Evolutionary conservation across 23 tunicate species (phyloP).

Genomic region (Clavelina lepadiformis): DNA sequence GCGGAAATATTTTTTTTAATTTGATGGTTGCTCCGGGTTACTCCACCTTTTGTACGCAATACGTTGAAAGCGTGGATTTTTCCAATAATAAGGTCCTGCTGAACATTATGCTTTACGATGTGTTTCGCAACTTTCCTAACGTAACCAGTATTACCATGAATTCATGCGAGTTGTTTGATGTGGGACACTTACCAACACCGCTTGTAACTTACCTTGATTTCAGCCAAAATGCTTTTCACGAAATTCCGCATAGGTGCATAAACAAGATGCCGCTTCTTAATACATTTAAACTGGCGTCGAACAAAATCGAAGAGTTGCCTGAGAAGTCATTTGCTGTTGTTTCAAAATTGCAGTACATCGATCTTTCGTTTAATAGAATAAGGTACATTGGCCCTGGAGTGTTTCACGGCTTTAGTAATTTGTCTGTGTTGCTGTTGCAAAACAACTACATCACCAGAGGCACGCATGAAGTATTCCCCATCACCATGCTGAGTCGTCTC

Average conservation of each 20-base stretch:
- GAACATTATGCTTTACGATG: too few relatives aligned
- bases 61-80: too few relatives aligned
- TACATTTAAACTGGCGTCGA: neutral
- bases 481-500: neutral
- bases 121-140: too few relatives aligned
- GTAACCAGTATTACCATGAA: too few relatives aligned
- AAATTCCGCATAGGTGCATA: neutral
- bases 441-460: conserved; percentile 8
- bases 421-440: neutral
- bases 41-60: too few relatives aligned
- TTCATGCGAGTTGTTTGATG: too few relatives aligned
- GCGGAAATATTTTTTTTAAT: too few relatives aligned
- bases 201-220: conserved; percentile 2
- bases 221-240: neutral
- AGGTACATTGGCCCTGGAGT: neutral
- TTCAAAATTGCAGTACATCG: neutral
- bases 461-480: neutral
- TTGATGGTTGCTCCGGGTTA: too few relatives aligned
- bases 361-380: conserved; percentile 12
- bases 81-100: too few relatives aligned
- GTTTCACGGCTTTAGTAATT: neutral
- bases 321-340: neutral
- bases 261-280: neutral
- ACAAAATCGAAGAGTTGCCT: neutral
- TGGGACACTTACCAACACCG: neutral